These are phyloP conservation scores for Pelagia noctiluca DNA, from an alignment of 30 jellyfish, hydroid and myxozoan genomes.

Conservation along the genomic window DNA sequence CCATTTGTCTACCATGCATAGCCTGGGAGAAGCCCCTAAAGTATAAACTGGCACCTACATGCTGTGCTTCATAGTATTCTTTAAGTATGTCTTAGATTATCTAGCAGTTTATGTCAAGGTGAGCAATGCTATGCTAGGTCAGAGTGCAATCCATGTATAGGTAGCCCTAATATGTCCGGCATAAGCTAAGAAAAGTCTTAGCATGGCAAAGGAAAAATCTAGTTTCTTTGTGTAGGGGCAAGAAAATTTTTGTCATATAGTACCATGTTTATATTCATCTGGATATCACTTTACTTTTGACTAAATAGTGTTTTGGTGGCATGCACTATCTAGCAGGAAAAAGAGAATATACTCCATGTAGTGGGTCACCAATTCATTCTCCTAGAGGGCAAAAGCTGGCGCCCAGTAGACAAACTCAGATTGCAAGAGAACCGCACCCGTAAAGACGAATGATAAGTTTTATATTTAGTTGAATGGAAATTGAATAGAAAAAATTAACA, in stretches of 20 bases:
- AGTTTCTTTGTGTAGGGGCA: not conserved
- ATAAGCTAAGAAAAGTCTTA: not conserved
- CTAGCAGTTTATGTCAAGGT: too few species aligned
- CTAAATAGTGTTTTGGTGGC: not conserved
- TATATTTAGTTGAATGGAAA: not conserved
- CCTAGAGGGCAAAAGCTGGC: conserved; percentile 2
- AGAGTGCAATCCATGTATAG: not conserved
- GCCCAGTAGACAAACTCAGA: not conserved
- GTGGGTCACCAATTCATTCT: not conserved
- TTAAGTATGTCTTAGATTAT: too few species aligned
- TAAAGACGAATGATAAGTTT: not conserved
- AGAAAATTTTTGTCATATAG: not conserved
- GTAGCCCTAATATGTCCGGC: not conserved
- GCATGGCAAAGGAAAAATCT: conserved; percentile 1
- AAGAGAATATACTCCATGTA: not conserved
- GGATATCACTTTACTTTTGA: not conserved
- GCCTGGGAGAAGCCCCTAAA: too few species aligned
- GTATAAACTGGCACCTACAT: too few species aligned
- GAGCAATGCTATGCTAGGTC: too few species aligned
- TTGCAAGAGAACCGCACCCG: not conserved
- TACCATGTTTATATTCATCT: not conserved
- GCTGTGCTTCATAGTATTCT: too few species aligned
- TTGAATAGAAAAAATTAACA: not conserved
- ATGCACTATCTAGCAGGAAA: not conserved
- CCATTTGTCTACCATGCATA: too few species aligned